These are phyloP conservation scores for Gambusia holbrooki DNA, from an alignment of 2,113 vertebrate species.

Conservation along the genomic window DNA sequence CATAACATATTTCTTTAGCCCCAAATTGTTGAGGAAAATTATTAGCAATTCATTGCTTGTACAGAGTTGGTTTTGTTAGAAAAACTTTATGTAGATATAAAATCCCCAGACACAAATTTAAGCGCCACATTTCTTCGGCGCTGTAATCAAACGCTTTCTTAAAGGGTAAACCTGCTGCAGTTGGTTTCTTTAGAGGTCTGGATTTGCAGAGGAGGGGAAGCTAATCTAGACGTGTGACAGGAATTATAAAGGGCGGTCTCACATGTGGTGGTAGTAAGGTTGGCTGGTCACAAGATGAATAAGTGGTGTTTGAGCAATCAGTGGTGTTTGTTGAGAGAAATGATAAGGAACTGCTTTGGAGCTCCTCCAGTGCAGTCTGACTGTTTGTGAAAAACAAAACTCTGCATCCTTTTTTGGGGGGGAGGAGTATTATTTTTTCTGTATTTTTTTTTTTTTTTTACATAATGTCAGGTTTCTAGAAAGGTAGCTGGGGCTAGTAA, in stretches of 20 bases:
- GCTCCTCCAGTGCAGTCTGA: neutral
- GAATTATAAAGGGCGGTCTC: slow-evolving; percentile 45
- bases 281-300: slow-evolving; percentile 14
- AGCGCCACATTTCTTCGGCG: neutral
- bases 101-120: neutral
- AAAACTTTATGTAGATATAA: no score
- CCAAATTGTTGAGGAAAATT: neutral
- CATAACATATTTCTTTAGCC: neutral
- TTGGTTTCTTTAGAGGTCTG: slow-evolving; percentile 10
- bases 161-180: slow-evolving; percentile 18
- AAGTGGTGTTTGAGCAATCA: slow-evolving; percentile 1
- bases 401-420: no score
- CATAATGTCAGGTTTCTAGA: no score
- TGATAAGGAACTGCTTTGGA: neutral
- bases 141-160: neutral
- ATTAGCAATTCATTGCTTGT: neutral
- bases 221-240: slow-evolving; percentile 59
- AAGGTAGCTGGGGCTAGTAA: no score
- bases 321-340: neutral
- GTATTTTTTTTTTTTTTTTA: neutral
- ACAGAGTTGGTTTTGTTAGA: no score
- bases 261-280: slow-evolving; percentile 11
- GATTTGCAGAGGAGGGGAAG: slow-evolving; percentile 28
- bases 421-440: no score
- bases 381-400: no score